Evolutionary conservation across 2,797 vertebrate species (phyloP).

Genomic region (Sebastes kiyomatsui): DNA sequence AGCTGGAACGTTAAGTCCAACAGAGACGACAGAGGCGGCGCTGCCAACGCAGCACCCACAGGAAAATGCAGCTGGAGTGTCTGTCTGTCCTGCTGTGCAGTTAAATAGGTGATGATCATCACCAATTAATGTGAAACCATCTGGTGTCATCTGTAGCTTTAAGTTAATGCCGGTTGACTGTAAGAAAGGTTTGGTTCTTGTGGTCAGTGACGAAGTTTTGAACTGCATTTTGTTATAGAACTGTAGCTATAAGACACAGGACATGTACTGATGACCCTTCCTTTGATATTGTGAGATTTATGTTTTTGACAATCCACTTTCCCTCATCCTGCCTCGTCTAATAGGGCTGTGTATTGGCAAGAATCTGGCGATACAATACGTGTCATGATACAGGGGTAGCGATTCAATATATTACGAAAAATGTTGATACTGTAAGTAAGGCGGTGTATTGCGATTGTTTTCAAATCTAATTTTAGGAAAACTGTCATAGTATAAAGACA

Average conservation of each 20-base stretch:
- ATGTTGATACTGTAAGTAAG: no score
- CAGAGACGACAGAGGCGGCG: slow-evolving; percentile 11
- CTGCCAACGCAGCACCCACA: slow-evolving; percentile 28
- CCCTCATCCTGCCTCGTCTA: neutral
- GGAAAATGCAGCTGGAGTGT: slow-evolving; percentile 54
- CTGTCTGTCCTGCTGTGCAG: slow-evolving; percentile 44
- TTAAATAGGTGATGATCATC: slow-evolving; percentile 46
- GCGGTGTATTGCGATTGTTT: no score
- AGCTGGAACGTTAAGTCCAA: slow-evolving; percentile 51
- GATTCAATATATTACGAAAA: neutral
- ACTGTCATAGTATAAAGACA: no score
- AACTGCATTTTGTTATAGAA: neutral
- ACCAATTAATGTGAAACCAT: slow-evolving; percentile 45
- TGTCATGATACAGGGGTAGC: neutral
- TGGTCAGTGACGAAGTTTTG: neutral
- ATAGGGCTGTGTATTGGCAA: neutral
- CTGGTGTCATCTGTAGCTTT: slow-evolving; percentile 38
- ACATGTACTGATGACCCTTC: neutral
- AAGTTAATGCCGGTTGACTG: neutral
- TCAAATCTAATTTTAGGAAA: no score
- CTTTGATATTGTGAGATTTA: neutral
- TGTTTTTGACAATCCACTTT: neutral
- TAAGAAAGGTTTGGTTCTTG: neutral
- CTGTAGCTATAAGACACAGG: neutral
- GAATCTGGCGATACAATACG: neutral